phyloP scores from a whole-genome alignment of 1,140 invertebrate genomes.

The Fopius arisanus region DNA sequence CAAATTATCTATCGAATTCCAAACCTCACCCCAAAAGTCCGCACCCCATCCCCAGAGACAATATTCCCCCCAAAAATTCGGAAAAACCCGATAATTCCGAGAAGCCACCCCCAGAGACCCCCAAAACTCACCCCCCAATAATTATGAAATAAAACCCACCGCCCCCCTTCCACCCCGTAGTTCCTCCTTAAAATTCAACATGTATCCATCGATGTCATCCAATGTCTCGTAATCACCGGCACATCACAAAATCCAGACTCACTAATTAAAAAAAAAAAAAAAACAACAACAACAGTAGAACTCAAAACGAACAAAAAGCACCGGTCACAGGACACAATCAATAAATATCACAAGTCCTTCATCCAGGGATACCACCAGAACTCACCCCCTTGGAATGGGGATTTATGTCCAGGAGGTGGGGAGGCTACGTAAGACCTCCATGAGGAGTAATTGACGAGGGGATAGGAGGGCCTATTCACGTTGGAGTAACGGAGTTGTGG shows the following conservation, averaged over 20 bases:
- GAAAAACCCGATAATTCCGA: too few relatives aligned
- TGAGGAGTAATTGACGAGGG: neutral
- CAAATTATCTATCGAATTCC: too few relatives aligned
- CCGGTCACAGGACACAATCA: neutral
- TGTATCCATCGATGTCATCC: neutral
- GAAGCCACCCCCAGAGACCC: too few relatives aligned
- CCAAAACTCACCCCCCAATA: neutral
- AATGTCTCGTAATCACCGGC: neutral
- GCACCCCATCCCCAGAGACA: too few relatives aligned
- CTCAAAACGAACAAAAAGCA: neutral
- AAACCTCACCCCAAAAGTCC: too few relatives aligned
- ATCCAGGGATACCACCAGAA: neutral
- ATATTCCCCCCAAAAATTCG: too few relatives aligned
- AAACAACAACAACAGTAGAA: neutral
- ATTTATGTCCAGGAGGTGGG: neutral
- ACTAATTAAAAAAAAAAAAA: neutral
- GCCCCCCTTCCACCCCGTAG: neutral
- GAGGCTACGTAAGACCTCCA: neutral
- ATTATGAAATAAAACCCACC: neutral
- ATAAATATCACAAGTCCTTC: neutral
- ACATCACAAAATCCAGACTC: neutral
- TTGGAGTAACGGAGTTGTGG: neutral
- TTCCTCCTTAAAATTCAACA: conserved; percentile 1
- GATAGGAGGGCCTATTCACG: neutral
- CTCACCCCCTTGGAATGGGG: too few relatives aligned